phyloP scores from a whole-genome alignment of 2,888 invertebrate species.

The Acleris emargana region DNA sequence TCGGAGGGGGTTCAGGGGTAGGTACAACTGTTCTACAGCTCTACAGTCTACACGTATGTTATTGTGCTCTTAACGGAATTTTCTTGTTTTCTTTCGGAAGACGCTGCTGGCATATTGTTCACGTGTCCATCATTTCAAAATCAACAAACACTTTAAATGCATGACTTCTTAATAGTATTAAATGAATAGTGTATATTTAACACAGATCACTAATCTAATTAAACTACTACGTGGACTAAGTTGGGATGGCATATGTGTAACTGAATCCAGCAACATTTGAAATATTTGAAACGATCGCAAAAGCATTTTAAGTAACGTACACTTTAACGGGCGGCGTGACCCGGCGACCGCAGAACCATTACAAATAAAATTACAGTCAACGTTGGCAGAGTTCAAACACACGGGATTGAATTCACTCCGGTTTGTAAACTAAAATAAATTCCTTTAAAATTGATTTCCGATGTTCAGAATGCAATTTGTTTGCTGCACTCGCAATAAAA shows the following conservation, averaged over 20 bases:
- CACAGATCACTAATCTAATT: background rate
- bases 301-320: slow-evolving; percentile 24
- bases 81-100: slow-evolving; percentile 36
- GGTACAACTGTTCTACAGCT: slow-evolving; percentile 40
- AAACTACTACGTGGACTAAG: background rate
- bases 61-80: slow-evolving; percentile 46
- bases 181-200: background rate
- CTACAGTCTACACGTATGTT: slow-evolving; percentile 47
- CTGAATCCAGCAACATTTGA: background rate
- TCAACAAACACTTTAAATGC: slow-evolving; percentile 2
- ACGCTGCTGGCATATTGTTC: slow-evolving; percentile 23
- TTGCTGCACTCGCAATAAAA: slow-evolving; percentile 8
- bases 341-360: slow-evolving; percentile 42
- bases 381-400: slow-evolving; percentile 40
- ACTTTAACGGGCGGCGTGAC: slow-evolving; percentile 7
- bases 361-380: slow-evolving; percentile 51
- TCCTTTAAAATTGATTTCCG: slow-evolving; percentile 33
- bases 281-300: slow-evolving; percentile 6
- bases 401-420: slow-evolving; percentile 43
- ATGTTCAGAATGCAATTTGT: slow-evolving; percentile 29
- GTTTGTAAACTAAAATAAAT: slow-evolving; percentile 37
- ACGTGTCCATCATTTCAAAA: slow-evolving; percentile 15
- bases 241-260: background rate
- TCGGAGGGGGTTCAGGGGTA: slow-evolving; percentile 34
- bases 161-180: slow-evolving; percentile 3